Base-by-base conservation (phyloP, 2,113 vertebrate species). In the Xenopus tropicalis region DNA sequence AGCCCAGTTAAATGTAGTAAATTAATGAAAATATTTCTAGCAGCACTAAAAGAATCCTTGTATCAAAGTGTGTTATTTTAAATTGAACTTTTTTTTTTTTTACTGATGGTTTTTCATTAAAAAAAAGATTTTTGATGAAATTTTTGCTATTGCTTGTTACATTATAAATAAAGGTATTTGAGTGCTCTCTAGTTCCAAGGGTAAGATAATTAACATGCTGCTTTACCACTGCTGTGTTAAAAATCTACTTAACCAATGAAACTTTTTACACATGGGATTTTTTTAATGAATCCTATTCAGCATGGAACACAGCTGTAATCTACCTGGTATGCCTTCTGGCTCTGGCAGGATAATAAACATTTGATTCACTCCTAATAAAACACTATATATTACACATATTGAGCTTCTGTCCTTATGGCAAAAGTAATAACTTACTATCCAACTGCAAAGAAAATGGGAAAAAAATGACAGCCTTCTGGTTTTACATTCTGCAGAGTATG, bases 201-300 rank as follows among this genome's bases (percentile, higher is more conserved):
- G 10, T 4, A 37, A 1, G 29, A 37, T 37, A 37, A 37, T 37
- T 37, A 37, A 37, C 29, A 37, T 37, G 29, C 29, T 37, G 29
- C 29, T 37, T 37, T 9, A 37, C 29, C 29, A 37, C 29, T 37
- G 29, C 29, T 37, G 29, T 37, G 29, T 37, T 5, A 37, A 37
- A 37, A 37, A 37, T 37, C 6, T 37, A 37, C 29, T 37, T 37
- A 37, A 37, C 19, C 14, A 13, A 19, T 16, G 42, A 66, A 14
- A 19, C 20, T 14, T n/a, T 52, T 68, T 20, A 54, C 66, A 21
- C 9, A 44, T 20, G 16, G 37, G 62, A 65, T 43, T 65, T 65
- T 25, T 68, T 68, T 29, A 20, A 68, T 68, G 25, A 68, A 52
- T 14, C 24, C 17, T 6, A 17, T 68, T 29, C 51, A 69, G 66